Evolutionary conservation across 2,797 vertebrate genomes (phyloP).

Genomic region (Novumbra hubbsi): DNA sequence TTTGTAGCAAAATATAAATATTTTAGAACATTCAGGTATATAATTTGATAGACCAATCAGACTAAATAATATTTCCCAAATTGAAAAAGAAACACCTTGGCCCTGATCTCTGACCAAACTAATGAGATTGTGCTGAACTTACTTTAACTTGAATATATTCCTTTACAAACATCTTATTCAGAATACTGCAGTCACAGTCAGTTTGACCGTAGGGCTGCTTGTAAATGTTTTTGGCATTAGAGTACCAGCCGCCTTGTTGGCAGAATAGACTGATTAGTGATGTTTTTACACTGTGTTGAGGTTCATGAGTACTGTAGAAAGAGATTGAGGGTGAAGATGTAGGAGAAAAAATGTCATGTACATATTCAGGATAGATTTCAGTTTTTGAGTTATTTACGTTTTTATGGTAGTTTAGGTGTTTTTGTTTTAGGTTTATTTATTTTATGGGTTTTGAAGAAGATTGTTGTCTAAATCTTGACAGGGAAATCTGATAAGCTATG

Average conservation of each 20-base stretch:
- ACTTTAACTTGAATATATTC: neutral
- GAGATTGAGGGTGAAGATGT: conserved; percentile 31
- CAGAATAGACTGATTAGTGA: conserved; percentile 26
- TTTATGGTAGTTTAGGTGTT: conserved; percentile 47
- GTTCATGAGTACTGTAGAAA: conserved; percentile 58
- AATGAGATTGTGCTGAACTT: conserved; percentile 11
- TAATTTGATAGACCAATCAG: conserved; percentile 14
- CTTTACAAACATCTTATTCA: conserved; percentile 28
- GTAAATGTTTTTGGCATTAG: conserved; percentile 18
- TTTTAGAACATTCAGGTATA: neutral
- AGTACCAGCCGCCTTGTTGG: conserved; percentile 22
- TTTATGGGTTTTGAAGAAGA: conserved; percentile 35
- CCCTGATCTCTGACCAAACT: conserved; percentile 26
- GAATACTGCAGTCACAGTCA: conserved; percentile 50
- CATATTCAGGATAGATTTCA: conserved; percentile 25
- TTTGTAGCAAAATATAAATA: too few species aligned
- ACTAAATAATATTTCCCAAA: neutral
- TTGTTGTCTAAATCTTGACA: conserved; percentile 43
- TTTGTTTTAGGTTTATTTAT: conserved; percentile 29
- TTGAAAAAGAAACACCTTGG: conserved; percentile 22
- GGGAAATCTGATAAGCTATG: conserved; percentile 59
- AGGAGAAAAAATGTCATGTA: conserved; percentile 17
- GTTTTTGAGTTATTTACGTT: conserved; percentile 34
- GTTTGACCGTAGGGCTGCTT: conserved; percentile 55
- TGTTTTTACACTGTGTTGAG: conserved; percentile 65